Percentiles rank a stretch among this genome's conserved stretches.
Evolutionary conservation across 2,797 vertebrate species (phyloP).

Genomic region (Propithecus perrieri): DNA sequence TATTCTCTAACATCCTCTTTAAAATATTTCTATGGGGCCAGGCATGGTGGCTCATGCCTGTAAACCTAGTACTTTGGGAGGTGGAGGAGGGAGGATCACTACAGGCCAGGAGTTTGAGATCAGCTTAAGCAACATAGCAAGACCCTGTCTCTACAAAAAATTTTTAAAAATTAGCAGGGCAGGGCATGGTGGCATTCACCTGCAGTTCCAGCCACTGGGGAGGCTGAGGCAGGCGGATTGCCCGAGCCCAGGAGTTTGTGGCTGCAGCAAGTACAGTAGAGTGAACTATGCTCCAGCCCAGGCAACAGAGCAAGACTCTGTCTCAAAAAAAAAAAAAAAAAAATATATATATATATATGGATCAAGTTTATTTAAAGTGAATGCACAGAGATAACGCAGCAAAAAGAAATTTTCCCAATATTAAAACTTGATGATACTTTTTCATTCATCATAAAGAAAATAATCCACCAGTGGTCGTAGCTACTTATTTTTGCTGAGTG

Average conservation of each 20-base stretch:
- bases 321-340: background rate
- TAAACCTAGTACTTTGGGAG: background rate
- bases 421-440: slow-evolving; percentile 44
- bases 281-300: background rate
- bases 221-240: background rate
- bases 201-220: background rate
- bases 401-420: slow-evolving; percentile 47
- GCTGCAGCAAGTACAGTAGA: background rate
- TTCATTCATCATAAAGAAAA: slow-evolving; percentile 62
- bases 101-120: background rate
- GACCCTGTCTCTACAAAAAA: background rate
- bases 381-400: slow-evolving; percentile 5
- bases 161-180: background rate
- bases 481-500: slow-evolving; percentile 96
- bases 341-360: background rate
- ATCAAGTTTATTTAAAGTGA: slow-evolving; percentile 74
- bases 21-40: slow-evolving; percentile 50
- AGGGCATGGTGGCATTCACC: background rate
- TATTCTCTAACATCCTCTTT: background rate
- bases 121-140: background rate
- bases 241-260: background rate
- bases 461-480: background rate
- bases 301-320: background rate
- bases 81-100: background rate
- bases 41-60: background rate